phyloP scores from a whole-genome alignment of 2,113 vertebrate genomes.

The Paralichthys olivaceus region DNA sequence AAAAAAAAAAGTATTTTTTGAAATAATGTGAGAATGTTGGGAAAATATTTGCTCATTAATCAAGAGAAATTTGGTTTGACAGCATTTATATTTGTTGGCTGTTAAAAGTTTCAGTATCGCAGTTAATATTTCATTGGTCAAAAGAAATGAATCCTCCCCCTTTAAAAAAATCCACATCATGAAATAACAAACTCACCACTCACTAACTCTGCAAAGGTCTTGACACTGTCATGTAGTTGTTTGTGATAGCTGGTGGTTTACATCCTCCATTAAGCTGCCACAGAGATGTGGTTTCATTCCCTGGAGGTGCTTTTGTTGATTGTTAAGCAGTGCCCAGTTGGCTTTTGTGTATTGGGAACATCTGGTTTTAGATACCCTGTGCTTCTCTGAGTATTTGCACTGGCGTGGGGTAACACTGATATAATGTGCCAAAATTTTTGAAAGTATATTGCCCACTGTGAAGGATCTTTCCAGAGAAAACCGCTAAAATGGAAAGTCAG shows the following conservation, averaged over 20 bases:
- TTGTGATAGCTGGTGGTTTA: no score
- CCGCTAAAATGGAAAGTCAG: constrained; percentile 48
- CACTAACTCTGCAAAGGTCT: no score
- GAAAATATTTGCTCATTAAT: no score
- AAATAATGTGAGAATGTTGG: no score
- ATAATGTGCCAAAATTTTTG: constrained; percentile 51
- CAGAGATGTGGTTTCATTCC: constrained; percentile 27
- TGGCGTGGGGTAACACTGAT: constrained; percentile 41
- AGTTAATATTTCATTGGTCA: background rate
- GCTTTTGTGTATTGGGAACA: constrained; percentile 51
- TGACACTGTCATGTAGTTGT: no score
- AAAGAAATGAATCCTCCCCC: background rate
- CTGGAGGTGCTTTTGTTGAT: constrained; percentile 29
- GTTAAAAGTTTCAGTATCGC: background rate
- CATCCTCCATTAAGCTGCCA: background rate
- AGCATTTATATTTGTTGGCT: background rate
- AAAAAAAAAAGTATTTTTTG: no score
- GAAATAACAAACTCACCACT: no score
- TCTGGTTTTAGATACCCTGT: constrained; percentile 66
- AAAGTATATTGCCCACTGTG: constrained; percentile 52
- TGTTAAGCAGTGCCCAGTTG: constrained; percentile 61
- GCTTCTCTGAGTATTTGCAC: constrained; percentile 59
- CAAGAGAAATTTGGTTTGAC: no score
- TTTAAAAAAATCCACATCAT: no score
- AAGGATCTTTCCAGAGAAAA: constrained; percentile 72